Base-by-base conservation (phyloP, 64 coral and sea anemone genomes). In the Stylophora pistillata region DNA sequence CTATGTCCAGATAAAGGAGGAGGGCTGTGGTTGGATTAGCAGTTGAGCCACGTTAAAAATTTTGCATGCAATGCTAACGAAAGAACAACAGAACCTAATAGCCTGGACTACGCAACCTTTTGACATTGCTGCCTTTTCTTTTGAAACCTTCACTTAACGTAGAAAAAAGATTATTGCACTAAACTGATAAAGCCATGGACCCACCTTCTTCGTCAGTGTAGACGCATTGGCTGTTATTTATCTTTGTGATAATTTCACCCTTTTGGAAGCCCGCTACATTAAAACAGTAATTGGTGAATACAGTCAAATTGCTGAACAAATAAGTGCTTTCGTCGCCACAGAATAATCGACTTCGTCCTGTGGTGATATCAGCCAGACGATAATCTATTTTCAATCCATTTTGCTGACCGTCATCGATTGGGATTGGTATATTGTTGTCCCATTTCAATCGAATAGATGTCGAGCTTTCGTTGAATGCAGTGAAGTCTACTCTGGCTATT, bases 401-500 rank as follows among this genome's bases (percentile, higher is more conserved):
- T 9, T 18, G 0, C 53, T 16, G 32, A 14, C 65, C 21, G 17
- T n/a, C 31, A 14, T n/a, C 16, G 2, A 37, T 68, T 11, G 65
- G 61, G 41, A 84, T 52, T 15, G 37, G 31, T 84, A 63, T 63
- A 4, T 69, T 18, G 12, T 13, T 17, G 2, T 70, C 27, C 80
- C 80, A 84, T 15, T 65, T 53, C 32, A 84, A 33, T 34, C 41
- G 21, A 34, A 84, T 68, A 53, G 80, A 84, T 23, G 80, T 84
- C 14, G 61, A 54, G 21, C 80, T 84, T 37, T 84, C 1, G 62
- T 84, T 84, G 9, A 69, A 34, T 53, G 80, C 61, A 23, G 60
- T 84, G 33, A 84, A 84, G 0, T 84, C 58, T n/a, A 84, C 80
- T 53, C 58, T 84, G 13, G n/a, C 80, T 84, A 23, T 66, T 47